phyloP scores from a whole-genome alignment of 2,797 vertebrate species.

The Scleropages formosus region DNA sequence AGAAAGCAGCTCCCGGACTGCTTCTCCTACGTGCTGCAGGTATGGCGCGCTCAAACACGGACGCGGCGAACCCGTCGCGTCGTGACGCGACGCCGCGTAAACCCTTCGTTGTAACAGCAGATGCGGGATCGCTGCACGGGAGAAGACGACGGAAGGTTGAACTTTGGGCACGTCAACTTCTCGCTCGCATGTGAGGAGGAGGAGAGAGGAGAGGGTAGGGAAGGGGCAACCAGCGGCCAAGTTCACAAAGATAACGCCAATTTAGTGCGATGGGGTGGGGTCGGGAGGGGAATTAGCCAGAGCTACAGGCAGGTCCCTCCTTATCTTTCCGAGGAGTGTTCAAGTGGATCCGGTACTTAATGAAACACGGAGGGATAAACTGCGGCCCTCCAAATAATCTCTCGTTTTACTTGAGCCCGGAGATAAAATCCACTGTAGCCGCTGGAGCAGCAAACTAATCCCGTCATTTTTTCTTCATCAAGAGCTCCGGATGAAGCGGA shows the following conservation, averaged over 20 bases:
- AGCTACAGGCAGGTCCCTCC: conserved; percentile 58
- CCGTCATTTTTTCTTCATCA: conserved; percentile 68
- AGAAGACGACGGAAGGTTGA: conserved; percentile 20
- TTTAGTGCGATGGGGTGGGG: conserved; percentile 21
- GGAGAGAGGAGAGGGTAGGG: not conserved
- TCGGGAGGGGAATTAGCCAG: conserved; percentile 58
- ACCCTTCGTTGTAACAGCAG: not conserved
- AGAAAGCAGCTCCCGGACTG: conserved; percentile 86
- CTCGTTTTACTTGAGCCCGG: conserved; percentile 44
- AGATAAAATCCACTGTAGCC: conserved; percentile 56
- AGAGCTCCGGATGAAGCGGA: conserved; percentile 61
- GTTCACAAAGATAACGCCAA: conserved; percentile 18
- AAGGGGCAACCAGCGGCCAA: conserved; percentile 33
- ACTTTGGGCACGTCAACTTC: conserved; percentile 28
- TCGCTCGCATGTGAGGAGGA: conserved; percentile 20
- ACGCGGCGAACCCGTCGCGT: not conserved
- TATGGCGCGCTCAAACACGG: conserved; percentile 44
- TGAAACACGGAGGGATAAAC: conserved; percentile 63
- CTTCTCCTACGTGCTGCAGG: conserved; percentile 94
- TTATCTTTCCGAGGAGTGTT: conserved; percentile 67
- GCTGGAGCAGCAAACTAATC: conserved; percentile 54
- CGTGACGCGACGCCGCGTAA: not conserved
- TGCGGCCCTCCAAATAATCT: conserved; percentile 62
- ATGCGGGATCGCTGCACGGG: not conserved
- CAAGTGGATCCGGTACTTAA: conserved; percentile 72